Evolutionary conservation across 2,888 invertebrate genomes (phyloP), one percentile per base, ranked within the genome.

Genomic region (Drosophila setosimentum): DNA sequence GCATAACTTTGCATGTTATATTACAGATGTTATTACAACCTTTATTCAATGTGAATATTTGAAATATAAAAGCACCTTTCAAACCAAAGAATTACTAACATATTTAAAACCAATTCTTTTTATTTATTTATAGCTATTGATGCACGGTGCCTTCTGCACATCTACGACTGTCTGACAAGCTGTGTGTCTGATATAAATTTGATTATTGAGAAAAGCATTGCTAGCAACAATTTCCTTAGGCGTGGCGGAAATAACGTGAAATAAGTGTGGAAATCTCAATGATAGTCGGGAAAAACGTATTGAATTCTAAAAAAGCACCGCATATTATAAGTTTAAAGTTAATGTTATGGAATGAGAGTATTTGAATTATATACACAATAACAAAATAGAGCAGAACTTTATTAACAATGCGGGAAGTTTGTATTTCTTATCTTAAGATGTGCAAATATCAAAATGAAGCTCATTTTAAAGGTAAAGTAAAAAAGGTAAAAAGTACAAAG

Each of bases 61-160:
- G 1, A 21, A 42, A 42, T 42, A 21, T 21, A 2, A 21, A 45
- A 45, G 3, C 4, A 45, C 3, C 16, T 16, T 4, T 0, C 8
- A 45, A 24, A 8, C 16, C 16, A 45, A 45, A 24, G 24, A 24
- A 45, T 8, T 24, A 24, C n/a, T n/a, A n/a, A n/a, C 4, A 16
- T 24, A 24, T 24, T 45, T 3, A 3, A 0, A 13, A 45, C 8
- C 8, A 45, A 45, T 45, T 10, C 10, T 24, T 7, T 50, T 30
- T 10, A 33, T 48, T 8, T 55, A 0, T 7, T 51, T 92, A 83
- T 85, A 95, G 98, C 98, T 37, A 93, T 98, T 61, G 98, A 99
- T 94, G 98, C 98, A 0, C 96, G 95, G 93, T 97, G 98, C 85
- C 94, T 99, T 67, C 92, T 98, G 80, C 95, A 97, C 93, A 94